These are phyloP conservation scores for Callyntrura sp. DNA, from an alignment of 2,888 invertebrate genomes.

Conservation along the genomic window DNA sequence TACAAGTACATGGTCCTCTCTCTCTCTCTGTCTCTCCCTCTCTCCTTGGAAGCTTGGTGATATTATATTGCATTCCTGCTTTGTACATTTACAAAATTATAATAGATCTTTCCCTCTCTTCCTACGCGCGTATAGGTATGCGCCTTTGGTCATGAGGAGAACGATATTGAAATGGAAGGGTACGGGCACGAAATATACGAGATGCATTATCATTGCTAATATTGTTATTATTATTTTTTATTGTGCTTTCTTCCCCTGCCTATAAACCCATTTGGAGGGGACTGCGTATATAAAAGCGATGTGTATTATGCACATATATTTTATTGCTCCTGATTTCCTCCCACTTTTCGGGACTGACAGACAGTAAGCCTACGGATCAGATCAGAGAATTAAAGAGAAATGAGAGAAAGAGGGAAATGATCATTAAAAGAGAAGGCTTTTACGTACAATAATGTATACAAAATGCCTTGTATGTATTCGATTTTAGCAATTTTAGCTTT, in stretches of 20 bases:
- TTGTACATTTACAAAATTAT: neutral
- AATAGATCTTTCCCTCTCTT: neutral
- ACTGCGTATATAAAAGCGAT: neutral
- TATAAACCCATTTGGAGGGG: neutral
- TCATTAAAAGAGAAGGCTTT: constrained; percentile 61
- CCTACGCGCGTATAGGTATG: neutral
- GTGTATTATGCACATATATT: neutral
- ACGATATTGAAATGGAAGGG: constrained; percentile 14
- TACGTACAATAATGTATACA: neutral
- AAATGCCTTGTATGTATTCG: neutral
- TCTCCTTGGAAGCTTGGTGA: neutral
- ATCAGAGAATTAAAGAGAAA: constrained; percentile 61
- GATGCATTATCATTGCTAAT: constrained; percentile 48
- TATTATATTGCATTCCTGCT: constrained; percentile 9
- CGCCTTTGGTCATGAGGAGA: neutral
- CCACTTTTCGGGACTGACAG: constrained; percentile 55
- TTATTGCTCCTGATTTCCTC: constrained; percentile 54
- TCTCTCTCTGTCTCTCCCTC: constrained; percentile 6
- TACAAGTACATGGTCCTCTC: neutral
- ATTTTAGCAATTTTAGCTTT: no score
- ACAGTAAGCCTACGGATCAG: constrained; percentile 62
- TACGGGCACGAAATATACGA: constrained; percentile 6
- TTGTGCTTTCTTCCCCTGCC: neutral
- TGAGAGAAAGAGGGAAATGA: constrained; percentile 59
- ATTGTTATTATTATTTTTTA: constrained; percentile 47